Percentiles rank a stretch among this genome's conserved stretches.
These are phyloP conservation scores for Mobula hypostoma DNA, from an alignment of 2,113 vertebrate genomes.

Conservation along the genomic window DNA sequence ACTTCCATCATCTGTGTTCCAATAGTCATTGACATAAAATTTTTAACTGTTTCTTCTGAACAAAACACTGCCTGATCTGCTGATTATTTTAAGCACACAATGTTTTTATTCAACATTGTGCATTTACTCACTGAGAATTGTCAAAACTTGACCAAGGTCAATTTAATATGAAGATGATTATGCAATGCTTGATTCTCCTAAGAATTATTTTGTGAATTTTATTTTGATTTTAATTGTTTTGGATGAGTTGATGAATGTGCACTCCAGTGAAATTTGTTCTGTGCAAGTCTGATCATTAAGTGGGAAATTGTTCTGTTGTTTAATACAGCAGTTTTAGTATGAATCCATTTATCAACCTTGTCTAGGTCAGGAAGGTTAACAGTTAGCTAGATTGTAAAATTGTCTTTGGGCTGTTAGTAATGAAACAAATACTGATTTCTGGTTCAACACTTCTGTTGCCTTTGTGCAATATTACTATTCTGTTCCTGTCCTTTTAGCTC, in stretches of 20 bases:
- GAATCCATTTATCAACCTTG: not conserved
- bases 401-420: not conserved
- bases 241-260: conserved; percentile 5
- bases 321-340: not conserved
- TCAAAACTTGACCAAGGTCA: not conserved
- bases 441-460: not conserved
- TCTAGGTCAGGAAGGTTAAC: not conserved
- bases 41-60: no score
- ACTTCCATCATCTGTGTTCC: no score
- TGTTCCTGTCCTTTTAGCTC: not conserved
- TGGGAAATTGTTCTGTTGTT: not conserved
- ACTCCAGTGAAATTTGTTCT: not conserved
- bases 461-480: not conserved
- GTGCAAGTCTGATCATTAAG: conserved; percentile 4
- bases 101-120: not conserved
- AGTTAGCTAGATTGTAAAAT: not conserved
- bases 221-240: not conserved
- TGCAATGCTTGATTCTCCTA: not conserved
- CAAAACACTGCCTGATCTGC: no score
- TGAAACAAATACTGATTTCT: not conserved
- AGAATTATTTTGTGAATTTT: not conserved
- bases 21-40: no score
- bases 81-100: no score
- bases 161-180: not conserved
- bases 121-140: not conserved